Base-by-base conservation (phyloP, 64 coral and sea anemone species). In the Pocillopora damicornis region DNA sequence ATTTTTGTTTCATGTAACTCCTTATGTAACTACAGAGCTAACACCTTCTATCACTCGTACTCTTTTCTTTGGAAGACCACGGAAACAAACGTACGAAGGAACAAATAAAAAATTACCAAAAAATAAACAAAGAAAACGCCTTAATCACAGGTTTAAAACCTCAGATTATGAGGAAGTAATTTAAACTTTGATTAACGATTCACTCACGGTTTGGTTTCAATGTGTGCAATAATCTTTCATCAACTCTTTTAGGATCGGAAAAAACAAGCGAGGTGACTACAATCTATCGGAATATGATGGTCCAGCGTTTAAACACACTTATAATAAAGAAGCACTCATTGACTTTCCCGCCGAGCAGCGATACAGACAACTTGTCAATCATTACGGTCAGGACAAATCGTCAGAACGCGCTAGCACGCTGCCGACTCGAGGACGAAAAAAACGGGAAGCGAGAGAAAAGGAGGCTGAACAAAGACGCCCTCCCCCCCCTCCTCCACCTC, bases 321-420 rank as follows among this genome's bases (percentile, higher is more conserved):
- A 92, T 17, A 75, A 42, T 36, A 84, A 68, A 80, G 90, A 92
- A 79, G 90, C 90, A 2, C 82, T 92, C 6, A 92, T 92, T 12
- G 90, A 92, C 63, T 92, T 92, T 42, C 90, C 90, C 15, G 58
- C 90, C 8, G 90, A 92, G 17, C 90, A 92, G 63, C 60, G 90
- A 15, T 92, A 92, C 76, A 75, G 90, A 60, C 90, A 92, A 56
- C 90, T 92, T 26, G 90, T 92, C 18, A 92, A 81, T 64, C 90
- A 80, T 42, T 92, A 92, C 23, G 90, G 79, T 20, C 86, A 88
- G 56, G 90, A 92, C 10, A 68, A 61, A 15, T 15, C 51, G 35
- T 35, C 73, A 13, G 62, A 86, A 11, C 74, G 83, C 23, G 37
- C 75, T 13, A 92, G 13, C 14, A 59, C 81, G 11, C 74, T 86